Conservation (phyloP, 2,113 vertebrate species). For the Amphilophus citrinellus region DNA sequence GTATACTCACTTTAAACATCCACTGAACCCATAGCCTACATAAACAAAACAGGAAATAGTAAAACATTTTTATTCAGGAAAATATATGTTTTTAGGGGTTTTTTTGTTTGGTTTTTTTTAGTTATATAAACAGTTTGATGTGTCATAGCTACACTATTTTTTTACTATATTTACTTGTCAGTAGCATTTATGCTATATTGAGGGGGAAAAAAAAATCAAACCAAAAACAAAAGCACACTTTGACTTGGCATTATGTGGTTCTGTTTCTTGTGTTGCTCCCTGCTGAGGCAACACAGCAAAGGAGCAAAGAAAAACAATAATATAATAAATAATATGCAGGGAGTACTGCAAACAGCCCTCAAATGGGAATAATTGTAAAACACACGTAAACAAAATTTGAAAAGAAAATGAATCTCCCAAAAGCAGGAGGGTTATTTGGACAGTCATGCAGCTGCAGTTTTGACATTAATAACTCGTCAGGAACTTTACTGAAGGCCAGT, state of each 20-base stretch:
- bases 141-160: neutral
- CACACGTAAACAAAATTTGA: conserved; percentile 10
- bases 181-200: neutral
- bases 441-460: conserved; percentile 16
- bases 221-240: conserved; percentile 6
- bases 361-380: conserved; percentile 31
- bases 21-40: neutral
- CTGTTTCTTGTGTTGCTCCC: conserved; percentile 2
- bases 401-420: conserved; percentile 1
- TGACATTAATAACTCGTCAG: conserved; percentile 48
- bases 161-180: conserved; percentile 16
- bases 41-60: neutral
- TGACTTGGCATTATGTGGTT: neutral
- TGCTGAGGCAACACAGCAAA: conserved; percentile 18
- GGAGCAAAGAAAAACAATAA: conserved; percentile 33
- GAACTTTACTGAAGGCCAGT: conserved; percentile 36
- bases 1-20: neutral
- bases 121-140: conserved; percentile 21
- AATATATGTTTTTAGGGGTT: neutral
- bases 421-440: conserved; percentile 27
- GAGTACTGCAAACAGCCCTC: conserved; percentile 27
- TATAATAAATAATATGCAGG: conserved; percentile 29
- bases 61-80: neutral
- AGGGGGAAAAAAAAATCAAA: neutral
- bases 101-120: neutral